A percentile compares a stretch with the other conserved stretches of the same genome.
These are phyloP conservation scores for Fregata magnificens DNA, from an alignment of 2,113 vertebrate genomes.

Conservation along the genomic window DNA sequence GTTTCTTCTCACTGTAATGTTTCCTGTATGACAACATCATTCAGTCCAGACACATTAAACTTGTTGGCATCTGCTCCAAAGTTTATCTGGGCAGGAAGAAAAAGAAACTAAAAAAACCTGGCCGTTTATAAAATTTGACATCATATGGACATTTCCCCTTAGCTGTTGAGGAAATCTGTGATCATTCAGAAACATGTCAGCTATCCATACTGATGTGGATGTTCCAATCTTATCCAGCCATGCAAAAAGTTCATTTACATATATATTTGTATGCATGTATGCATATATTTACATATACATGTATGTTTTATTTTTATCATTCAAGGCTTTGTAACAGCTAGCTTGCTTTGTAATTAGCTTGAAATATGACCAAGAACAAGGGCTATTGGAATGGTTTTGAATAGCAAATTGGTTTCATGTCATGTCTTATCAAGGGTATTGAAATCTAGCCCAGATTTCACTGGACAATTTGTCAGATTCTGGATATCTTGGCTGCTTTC, in stretches of 20 bases:
- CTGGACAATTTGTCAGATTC: not conserved
- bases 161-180: not conserved
- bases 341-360: conserved; percentile 7
- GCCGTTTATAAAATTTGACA: not conserved
- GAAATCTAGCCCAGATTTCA: conserved; percentile 28
- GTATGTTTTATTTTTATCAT: not conserved
- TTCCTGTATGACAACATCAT: not conserved
- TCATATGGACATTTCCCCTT: not conserved
- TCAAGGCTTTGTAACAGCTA: not conserved
- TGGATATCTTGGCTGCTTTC: not conserved
- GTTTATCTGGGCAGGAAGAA: not conserved
- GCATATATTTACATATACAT: not conserved
- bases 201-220: not conserved
- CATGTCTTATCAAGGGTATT: not conserved
- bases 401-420: not conserved
- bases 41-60: not conserved
- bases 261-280: not conserved
- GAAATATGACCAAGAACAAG: not conserved
- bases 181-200: not conserved
- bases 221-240: not conserved
- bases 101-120: not conserved
- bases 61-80: not conserved
- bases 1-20: not conserved
- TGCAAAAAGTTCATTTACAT: not conserved
- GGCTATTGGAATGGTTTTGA: not conserved